These are phyloP conservation scores for Morus bassanus DNA, from an alignment of 2,797 vertebrate species.

Conservation along the genomic window DNA sequence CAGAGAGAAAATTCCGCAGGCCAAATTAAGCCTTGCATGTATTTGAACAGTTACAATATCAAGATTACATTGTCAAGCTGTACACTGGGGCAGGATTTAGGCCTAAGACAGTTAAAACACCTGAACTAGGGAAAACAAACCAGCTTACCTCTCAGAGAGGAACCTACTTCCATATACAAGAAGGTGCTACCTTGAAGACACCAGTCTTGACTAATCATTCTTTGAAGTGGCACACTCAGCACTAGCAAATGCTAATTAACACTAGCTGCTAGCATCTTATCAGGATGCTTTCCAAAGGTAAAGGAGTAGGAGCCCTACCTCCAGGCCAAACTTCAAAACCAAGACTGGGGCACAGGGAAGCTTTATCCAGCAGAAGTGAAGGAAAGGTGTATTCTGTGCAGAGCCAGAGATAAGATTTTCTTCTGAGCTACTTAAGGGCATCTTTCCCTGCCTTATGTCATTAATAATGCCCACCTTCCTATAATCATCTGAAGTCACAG, in stretches of 20 bases:
- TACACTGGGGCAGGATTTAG: not conserved
- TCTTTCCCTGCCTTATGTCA: not conserved
- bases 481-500: not conserved
- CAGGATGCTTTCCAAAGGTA: not conserved
- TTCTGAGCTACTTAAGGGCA: not conserved
- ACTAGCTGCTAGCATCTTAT: not conserved
- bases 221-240: not conserved
- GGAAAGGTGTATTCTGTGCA: not conserved
- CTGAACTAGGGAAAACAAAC: not conserved
- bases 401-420: not conserved
- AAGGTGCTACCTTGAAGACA: not conserved
- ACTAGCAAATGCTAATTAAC: not conserved
- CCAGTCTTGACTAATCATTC: not conserved
- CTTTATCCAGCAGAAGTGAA: not conserved
- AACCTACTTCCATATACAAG: not conserved
- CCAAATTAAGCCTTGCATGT: not conserved
- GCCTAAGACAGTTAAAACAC: not conserved
- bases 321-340: not conserved
- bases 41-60: constrained; percentile 14
- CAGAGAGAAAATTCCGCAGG: not conserved
- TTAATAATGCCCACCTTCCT: not conserved
- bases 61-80: not conserved
- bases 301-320: not conserved
- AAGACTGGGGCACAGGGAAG: not conserved
- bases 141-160: not conserved